Conservation (phyloP, 2,113 vertebrate genomes). For the Eira barbara region DNA sequence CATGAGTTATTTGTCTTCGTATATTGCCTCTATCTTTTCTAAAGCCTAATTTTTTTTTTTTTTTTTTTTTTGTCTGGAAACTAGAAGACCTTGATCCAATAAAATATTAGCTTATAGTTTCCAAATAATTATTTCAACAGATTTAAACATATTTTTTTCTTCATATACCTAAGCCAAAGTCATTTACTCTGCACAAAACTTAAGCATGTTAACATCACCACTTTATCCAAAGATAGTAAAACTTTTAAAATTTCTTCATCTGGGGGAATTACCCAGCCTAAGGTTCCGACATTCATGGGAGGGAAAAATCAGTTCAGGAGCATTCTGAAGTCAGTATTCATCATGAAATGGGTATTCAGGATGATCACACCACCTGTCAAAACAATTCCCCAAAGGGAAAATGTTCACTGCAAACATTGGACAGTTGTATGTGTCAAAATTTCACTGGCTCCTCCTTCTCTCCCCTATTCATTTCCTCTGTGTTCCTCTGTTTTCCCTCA, state of each 20-base stretch:
- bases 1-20: neutral
- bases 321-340: constrained; percentile 84
- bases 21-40: neutral
- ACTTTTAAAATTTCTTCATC: neutral
- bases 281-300: too few relatives aligned
- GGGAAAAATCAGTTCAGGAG: neutral
- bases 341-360: constrained; percentile 95
- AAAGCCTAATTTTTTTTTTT: neutral
- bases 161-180: neutral
- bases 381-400: constrained; percentile 53
- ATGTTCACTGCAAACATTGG: neutral
- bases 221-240: neutral
- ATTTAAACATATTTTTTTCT: neutral
- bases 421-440: neutral
- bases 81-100: neutral
- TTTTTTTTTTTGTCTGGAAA: neutral
- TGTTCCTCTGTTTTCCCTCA: neutral
- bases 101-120: neutral
- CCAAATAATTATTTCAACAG: neutral
- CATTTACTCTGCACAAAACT: neutral
- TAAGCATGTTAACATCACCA: neutral
- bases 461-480: neutral
- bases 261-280: neutral
- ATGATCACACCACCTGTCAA: constrained; percentile 92
- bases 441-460: neutral